Evolutionary conservation across 1,140 invertebrate genomes (phyloP).

Genomic region (Polyergus mexicanus): DNA sequence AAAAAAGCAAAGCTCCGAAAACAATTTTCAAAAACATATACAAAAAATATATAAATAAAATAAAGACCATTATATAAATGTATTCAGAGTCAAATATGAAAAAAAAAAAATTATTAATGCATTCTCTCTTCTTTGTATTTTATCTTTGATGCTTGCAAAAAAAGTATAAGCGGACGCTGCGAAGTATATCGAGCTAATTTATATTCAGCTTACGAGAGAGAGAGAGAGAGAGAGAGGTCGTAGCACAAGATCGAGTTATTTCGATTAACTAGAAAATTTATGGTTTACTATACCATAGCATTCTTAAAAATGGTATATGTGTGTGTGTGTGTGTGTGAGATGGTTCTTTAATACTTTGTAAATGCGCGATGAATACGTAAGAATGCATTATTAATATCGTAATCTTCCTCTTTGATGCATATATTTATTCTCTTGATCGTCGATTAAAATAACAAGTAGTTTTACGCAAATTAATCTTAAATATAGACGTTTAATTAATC

Average conservation of each 20-base stretch:
- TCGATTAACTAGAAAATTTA: slow-evolving; percentile 52
- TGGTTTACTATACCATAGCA: slow-evolving; percentile 10
- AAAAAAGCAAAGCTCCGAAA: not conserved
- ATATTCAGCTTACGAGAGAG: slow-evolving; percentile 16
- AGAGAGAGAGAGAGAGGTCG: not conserved
- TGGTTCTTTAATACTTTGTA: slow-evolving; percentile 32
- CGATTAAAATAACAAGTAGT: slow-evolving; percentile 6
- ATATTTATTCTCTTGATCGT: slow-evolving; percentile 20
- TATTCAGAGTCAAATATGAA: not conserved
- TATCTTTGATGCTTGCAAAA: not conserved
- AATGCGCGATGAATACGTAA: slow-evolving; percentile 21
- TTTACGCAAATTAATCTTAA: slow-evolving; percentile 8
- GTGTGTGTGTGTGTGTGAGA: no score
- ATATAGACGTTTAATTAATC: slow-evolving; percentile 19
- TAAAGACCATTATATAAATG: not conserved
- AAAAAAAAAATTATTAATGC: not conserved
- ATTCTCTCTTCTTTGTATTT: not conserved
- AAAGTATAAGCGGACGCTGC: slow-evolving; percentile 3
- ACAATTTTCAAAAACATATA: not conserved
- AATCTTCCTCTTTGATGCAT: not conserved
- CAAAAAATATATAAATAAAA: not conserved
- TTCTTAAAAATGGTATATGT: slow-evolving; percentile 37
- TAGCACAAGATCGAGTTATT: slow-evolving; percentile 41
- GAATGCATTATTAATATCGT: slow-evolving; percentile 49
- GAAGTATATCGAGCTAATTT: slow-evolving; percentile 21